These are phyloP conservation scores for Ariopsis seemanni DNA, from an alignment of 2,113 vertebrate species.

Conservation along the genomic window DNA sequence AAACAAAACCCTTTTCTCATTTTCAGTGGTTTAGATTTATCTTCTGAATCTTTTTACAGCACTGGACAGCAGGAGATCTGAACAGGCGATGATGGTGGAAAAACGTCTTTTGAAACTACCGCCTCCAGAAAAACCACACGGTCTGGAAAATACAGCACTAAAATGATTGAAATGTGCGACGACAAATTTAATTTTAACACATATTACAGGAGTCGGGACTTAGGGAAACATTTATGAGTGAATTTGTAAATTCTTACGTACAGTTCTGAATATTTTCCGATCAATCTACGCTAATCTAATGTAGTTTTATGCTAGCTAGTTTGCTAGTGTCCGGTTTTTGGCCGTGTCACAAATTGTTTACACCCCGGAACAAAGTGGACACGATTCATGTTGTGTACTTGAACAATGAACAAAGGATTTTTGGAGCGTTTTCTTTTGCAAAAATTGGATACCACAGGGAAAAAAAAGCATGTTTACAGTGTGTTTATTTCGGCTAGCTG, in stretches of 20 bases:
- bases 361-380: background rate
- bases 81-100: background rate
- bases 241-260: background rate
- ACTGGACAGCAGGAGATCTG: no score
- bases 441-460: background rate
- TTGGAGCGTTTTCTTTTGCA: background rate
- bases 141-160: background rate
- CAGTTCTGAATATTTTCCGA: background rate
- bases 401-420: background rate
- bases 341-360: background rate
- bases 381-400: background rate
- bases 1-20: background rate
- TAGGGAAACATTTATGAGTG: background rate
- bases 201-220: background rate
- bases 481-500: background rate
- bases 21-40: background rate
- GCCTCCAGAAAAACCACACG: no score
- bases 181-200: no score
- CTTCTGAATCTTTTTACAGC: background rate
- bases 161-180: background rate
- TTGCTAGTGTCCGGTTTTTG: background rate
- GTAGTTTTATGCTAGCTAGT: background rate
- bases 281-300: background rate
- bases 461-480: background rate
- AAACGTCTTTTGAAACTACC: background rate